These are phyloP conservation scores for Eristalinus sepulchralis DNA, from an alignment of 2,888 invertebrate species.

Conservation along the genomic window DNA sequence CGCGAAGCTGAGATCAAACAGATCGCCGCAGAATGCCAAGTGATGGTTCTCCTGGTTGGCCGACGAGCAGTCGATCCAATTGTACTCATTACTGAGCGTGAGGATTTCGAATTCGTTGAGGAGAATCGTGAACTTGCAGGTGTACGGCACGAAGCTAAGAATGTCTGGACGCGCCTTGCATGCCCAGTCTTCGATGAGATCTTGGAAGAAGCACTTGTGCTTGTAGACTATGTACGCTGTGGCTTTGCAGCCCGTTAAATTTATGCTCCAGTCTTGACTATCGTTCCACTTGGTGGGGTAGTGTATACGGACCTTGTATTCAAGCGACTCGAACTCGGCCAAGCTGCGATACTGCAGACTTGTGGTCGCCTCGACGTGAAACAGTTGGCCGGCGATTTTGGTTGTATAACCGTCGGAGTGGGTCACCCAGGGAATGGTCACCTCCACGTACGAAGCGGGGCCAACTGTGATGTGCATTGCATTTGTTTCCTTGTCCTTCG, in stretches of 20 bases:
- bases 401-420: conserved; percentile 93
- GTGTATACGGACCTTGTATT: conserved; percentile 89
- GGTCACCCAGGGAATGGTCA: conserved; percentile 97
- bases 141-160: conserved; percentile 97
- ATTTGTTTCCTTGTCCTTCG: conserved; percentile 95
- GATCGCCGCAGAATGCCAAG: conserved; percentile 95
- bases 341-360: conserved; percentile 96
- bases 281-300: conserved; percentile 98
- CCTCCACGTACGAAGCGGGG: conserved; percentile 97
- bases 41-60: conserved; percentile 97
- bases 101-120: conserved; percentile 97
- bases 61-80: conserved; percentile 99
- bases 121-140: conserved; percentile 94
- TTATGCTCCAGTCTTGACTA: conserved; percentile 96
- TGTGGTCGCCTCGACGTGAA: conserved; percentile 97
- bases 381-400: conserved; percentile 94
- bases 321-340: conserved; percentile 96
- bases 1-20: conserved; percentile 95
- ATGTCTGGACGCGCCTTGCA: conserved; percentile 96
- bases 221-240: conserved; percentile 95
- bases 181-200: conserved; percentile 98
- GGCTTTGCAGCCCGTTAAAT: conserved; percentile 96
- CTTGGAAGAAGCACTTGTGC: conserved; percentile 98
- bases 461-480: conserved; percentile 97
- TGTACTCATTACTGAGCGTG: conserved; percentile 96